Percentiles rank a stretch among this genome's conserved stretches.
phyloP scores from a whole-genome alignment of 35 echinoderm and acorn worm genomes.

The Eucidaris tribuloides region DNA sequence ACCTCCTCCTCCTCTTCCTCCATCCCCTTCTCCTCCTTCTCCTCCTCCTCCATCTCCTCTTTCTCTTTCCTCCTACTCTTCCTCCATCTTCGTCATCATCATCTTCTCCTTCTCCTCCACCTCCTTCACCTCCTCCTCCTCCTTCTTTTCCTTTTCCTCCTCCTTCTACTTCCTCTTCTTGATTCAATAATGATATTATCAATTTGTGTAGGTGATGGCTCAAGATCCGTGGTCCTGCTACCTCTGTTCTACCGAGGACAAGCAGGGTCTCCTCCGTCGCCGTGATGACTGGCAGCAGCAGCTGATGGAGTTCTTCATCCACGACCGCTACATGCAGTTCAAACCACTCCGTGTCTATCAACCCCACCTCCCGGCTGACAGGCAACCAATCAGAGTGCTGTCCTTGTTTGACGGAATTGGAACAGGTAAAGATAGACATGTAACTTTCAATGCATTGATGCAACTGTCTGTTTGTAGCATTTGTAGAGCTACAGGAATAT shows the following conservation, averaged over 20 bases:
- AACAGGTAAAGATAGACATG: conserved; percentile 85
- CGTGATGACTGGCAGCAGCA: conserved; percentile 60
- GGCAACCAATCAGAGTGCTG: conserved; percentile 80
- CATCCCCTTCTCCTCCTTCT: no score
- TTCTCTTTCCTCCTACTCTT: neutral
- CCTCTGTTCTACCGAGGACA: conserved; percentile 57
- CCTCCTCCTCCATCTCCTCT: neutral
- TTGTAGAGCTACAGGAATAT: no score
- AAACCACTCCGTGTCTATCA: conserved; percentile 43
- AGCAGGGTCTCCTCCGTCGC: conserved; percentile 39
- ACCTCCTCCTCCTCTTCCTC: no score
- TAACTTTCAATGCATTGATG: no score
- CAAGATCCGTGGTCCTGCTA: conserved; percentile 83
- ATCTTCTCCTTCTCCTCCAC: neutral
- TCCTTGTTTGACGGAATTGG: conserved; percentile 95
- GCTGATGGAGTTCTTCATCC: conserved; percentile 67
- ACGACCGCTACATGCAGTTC: conserved; percentile 51
- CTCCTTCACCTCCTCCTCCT: neutral
- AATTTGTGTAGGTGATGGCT: conserved; percentile 27
- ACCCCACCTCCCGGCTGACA: conserved; percentile 37
- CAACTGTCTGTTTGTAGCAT: no score
- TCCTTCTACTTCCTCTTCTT: neutral
- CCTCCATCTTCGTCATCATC: neutral
- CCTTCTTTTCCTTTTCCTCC: neutral
- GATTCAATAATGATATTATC: no score